phyloP scores from a whole-genome alignment of 2,888 invertebrate species.

The Fabriciana adippe region DNA sequence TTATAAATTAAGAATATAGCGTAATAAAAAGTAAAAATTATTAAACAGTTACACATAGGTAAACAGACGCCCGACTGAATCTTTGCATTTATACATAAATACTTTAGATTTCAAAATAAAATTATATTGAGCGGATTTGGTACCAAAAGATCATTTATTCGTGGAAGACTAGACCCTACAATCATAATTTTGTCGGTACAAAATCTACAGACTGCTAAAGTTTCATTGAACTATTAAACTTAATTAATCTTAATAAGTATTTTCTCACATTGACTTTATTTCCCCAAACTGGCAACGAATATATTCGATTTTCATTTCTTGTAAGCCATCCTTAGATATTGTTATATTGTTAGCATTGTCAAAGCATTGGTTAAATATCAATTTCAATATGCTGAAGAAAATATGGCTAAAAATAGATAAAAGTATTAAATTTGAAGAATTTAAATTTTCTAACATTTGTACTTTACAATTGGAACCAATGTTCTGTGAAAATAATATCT shows the following conservation, averaged over 20 bases:
- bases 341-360: no score
- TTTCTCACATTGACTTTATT: conserved; percentile 15
- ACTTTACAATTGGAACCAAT: no score
- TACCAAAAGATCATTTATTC: conserved; percentile 20
- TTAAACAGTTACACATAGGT: background rate
- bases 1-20: no score
- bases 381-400: no score
- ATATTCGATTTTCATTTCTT: background rate
- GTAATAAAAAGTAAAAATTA: background rate
- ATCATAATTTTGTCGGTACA: conserved; percentile 22
- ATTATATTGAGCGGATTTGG: conserved; percentile 22
- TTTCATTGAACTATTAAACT: background rate
- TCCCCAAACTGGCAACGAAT: background rate
- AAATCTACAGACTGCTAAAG: conserved; percentile 17
- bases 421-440: no score
- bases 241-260: conserved; percentile 20
- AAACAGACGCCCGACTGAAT: background rate
- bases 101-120: background rate
- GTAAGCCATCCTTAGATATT: no score
- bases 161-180: conserved; percentile 28
- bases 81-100: conserved; percentile 9
- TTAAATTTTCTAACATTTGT: no score
- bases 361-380: no score
- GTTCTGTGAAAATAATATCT: no score
- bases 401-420: no score